Evolutionary conservation across 1,140 invertebrate genomes (phyloP).

Genomic region (Steinernema khuongi): DNA sequence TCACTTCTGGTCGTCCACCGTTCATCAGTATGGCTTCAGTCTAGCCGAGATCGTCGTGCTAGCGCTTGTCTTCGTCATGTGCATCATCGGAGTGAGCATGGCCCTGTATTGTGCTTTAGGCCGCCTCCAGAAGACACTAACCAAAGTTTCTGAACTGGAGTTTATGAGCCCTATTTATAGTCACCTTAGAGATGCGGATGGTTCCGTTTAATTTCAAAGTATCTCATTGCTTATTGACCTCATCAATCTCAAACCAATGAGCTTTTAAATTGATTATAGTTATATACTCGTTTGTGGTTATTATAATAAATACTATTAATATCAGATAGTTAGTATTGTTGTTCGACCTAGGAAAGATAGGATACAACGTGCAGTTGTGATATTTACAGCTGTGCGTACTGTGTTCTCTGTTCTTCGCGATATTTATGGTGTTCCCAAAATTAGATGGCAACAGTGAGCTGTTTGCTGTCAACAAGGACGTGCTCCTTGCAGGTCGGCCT

Average conservation of each 20-base stretch:
- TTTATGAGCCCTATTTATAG: background rate
- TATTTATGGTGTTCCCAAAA: too few species aligned
- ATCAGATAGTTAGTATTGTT: too few species aligned
- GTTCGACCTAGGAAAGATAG: too few species aligned
- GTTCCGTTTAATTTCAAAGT: background rate
- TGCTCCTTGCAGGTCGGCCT: too few species aligned
- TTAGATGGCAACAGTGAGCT: too few species aligned
- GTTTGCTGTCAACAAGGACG: too few species aligned
- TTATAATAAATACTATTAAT: background rate
- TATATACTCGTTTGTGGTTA: background rate
- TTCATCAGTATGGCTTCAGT: background rate
- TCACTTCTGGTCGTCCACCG: background rate
- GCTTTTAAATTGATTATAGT: background rate
- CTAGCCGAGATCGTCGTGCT: background rate
- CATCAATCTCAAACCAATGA: constrained; percentile 1
- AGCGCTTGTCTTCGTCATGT: background rate
- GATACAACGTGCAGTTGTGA: too few species aligned
- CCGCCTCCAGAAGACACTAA: background rate
- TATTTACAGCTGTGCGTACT: too few species aligned
- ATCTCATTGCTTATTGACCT: background rate
- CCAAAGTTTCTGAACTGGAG: background rate
- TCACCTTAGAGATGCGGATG: background rate
- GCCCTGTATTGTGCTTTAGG: background rate
- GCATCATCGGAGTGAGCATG: background rate
- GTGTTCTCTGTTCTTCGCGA: too few species aligned